These are phyloP conservation scores for Labeo rohita DNA, from an alignment of 2,113 vertebrate genomes.

Conservation along the genomic window DNA sequence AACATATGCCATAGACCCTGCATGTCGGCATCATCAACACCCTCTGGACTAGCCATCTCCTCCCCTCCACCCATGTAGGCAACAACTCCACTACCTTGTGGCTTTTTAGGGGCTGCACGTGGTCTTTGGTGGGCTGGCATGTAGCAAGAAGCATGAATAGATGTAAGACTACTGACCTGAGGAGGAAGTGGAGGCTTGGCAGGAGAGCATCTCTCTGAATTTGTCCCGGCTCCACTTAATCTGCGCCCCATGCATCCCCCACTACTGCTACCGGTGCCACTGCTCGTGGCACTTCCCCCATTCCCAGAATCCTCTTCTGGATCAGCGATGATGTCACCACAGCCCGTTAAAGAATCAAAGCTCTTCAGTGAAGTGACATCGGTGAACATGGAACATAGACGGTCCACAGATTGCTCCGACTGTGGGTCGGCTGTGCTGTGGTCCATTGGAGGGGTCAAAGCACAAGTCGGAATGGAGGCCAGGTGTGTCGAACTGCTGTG, in stretches of 20 bases:
- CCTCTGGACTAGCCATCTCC: constrained; percentile 98
- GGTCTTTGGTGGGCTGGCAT: constrained; percentile 63
- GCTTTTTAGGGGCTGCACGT: constrained; percentile 76
- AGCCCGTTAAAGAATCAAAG: constrained; percentile 99
- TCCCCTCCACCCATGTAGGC: constrained; percentile 97
- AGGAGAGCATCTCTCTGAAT: constrained; percentile 62
- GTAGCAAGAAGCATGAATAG: constrained; percentile 57
- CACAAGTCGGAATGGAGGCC: constrained; percentile 66
- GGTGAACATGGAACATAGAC: constrained; percentile 94
- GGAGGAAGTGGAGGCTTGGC: constrained; percentile 64
- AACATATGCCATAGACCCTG: constrained; percentile 97
- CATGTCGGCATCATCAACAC: constrained; percentile 89
- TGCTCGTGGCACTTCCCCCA: constrained; percentile 88
- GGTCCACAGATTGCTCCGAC: constrained; percentile 89
- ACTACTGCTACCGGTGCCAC: constrained; percentile 81
- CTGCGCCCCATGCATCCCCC: constrained; percentile 63
- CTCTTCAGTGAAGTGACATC: constrained; percentile 99
- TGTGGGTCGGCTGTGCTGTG: constrained; percentile 86
- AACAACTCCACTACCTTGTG: constrained; percentile 81
- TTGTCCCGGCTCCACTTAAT: constrained; percentile 53
- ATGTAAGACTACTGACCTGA: constrained; percentile 63
- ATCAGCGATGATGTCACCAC: constrained; percentile 98
- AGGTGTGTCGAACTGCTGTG: constrained; percentile 46
- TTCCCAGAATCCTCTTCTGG: constrained; percentile 85
- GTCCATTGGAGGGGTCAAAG: constrained; percentile 78